A percentile compares a stretch with the other conserved stretches of the same genome.
Evolutionary conservation across 2,888 invertebrate genomes (phyloP).

Genomic region (Carcina quercana): DNA sequence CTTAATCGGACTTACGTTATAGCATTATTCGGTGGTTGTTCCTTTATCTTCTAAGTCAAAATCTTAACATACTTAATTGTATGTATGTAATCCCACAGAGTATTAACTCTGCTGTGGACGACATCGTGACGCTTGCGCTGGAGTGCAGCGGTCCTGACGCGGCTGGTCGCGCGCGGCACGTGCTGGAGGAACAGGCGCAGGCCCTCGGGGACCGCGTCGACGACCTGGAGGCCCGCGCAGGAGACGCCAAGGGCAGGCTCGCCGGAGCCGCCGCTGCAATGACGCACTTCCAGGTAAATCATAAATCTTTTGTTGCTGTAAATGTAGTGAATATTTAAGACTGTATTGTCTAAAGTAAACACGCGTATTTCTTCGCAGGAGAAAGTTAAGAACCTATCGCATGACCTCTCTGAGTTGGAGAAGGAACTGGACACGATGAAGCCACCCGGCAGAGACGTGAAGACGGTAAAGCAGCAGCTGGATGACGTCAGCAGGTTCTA

Average conservation of each 20-base stretch:
- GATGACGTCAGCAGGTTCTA: slow-evolving; percentile 84
- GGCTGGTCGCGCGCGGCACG: slow-evolving; percentile 83
- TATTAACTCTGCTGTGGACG: slow-evolving; percentile 80
- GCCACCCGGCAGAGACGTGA: slow-evolving; percentile 91
- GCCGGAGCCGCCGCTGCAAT: slow-evolving; percentile 92
- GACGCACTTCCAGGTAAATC: slow-evolving; percentile 89
- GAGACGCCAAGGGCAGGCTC: slow-evolving; percentile 84
- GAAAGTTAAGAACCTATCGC: slow-evolving; percentile 84
- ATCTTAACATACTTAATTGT: no score
- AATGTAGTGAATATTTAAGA: no score
- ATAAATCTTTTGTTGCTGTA: no score
- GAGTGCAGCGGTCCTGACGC: slow-evolving; percentile 83
- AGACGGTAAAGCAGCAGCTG: slow-evolving; percentile 86
- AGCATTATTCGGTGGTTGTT: no score
- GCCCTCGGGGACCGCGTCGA: slow-evolving; percentile 83
- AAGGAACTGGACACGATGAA: slow-evolving; percentile 89
- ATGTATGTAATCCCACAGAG: no score
- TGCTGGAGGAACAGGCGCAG: slow-evolving; percentile 84
- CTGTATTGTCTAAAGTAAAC: slow-evolving; percentile 1
- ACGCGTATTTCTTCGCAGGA: slow-evolving; percentile 58
- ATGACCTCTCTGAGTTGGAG: slow-evolving; percentile 86
- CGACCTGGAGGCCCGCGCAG: slow-evolving; percentile 84
- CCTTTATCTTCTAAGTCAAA: no score
- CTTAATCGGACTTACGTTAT: no score
- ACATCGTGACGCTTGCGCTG: slow-evolving; percentile 70